These are phyloP conservation scores for Drosophila putrida DNA, from an alignment of 2,888 invertebrate genomes.

Conservation along the genomic window DNA sequence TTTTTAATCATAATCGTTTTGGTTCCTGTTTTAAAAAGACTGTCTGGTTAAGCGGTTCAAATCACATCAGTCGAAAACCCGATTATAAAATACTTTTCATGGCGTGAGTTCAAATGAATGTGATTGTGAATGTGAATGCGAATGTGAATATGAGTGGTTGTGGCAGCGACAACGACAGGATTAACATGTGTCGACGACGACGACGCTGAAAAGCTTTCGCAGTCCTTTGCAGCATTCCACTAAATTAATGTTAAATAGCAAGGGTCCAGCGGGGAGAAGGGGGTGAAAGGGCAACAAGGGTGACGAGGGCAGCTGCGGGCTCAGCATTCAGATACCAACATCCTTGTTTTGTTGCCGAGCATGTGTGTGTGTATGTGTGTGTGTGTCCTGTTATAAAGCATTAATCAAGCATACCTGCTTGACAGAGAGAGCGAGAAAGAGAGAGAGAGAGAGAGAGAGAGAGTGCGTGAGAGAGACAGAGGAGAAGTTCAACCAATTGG, in stretches of 20 bases:
- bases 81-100: conserved; percentile 11
- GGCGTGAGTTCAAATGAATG: conserved; percentile 23
- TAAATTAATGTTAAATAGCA: conserved; percentile 80
- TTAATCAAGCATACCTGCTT: conserved; percentile 82
- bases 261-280: conserved; percentile 23
- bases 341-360: conserved; percentile 45
- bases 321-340: conserved; percentile 52
- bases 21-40: neutral
- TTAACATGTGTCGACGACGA: conserved; percentile 76
- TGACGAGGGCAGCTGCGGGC: conserved; percentile 41
- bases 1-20: no score
- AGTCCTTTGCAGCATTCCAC: conserved; percentile 71
- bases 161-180: conserved; percentile 56
- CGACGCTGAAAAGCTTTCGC: conserved; percentile 67
- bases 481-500: conserved; percentile 12
- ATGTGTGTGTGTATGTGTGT: conserved; percentile 30
- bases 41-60: conserved; percentile 23
- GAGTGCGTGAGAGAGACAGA: neutral
- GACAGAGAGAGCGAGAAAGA: conserved; percentile 35
- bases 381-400: conserved; percentile 73
- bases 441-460: neutral
- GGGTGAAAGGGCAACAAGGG: conserved; percentile 4
- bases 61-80: conserved; percentile 28
- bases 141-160: conserved; percentile 39
- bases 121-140: conserved; percentile 18